These are phyloP conservation scores for Chrysomallon squamiferum DNA, from an alignment of 1,140 invertebrate genomes.

Conservation along the genomic window DNA sequence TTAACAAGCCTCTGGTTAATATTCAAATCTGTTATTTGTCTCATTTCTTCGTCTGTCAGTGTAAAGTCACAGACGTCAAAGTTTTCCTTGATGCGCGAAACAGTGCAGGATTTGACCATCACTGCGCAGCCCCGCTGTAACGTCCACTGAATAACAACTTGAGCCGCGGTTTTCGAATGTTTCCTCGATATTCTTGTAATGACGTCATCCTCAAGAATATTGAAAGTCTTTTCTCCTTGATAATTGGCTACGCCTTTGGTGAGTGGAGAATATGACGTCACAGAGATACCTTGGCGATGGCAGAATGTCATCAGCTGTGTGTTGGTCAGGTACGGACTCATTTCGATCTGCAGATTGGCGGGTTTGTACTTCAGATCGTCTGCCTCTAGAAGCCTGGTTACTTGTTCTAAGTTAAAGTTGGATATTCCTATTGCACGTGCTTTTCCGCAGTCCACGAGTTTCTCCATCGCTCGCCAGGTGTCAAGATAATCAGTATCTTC, in stretches of 20 bases:
- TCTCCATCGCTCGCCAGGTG: slow-evolving; percentile 86
- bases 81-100: too few relatives aligned
- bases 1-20: too few relatives aligned
- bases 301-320: slow-evolving; percentile 44
- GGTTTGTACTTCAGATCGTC: slow-evolving; percentile 73
- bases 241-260: slow-evolving; percentile 66
- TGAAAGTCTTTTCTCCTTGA: too few relatives aligned
- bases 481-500: slow-evolving; percentile 79
- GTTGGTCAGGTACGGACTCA: slow-evolving; percentile 12
- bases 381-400: slow-evolving; percentile 74
- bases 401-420: slow-evolving; percentile 87
- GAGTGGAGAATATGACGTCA: slow-evolving; percentile 46
- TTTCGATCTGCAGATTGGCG: slow-evolving; percentile 75
- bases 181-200: too few relatives aligned
- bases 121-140: too few relatives aligned
- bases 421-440: slow-evolving; percentile 83
- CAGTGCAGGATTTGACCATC: too few relatives aligned
- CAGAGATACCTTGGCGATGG: slow-evolving; percentile 31
- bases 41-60: too few relatives aligned
- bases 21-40: too few relatives aligned
- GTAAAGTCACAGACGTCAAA: too few relatives aligned
- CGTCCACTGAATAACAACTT: too few relatives aligned
- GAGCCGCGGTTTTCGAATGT: too few relatives aligned
- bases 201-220: too few relatives aligned
- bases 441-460: slow-evolving; percentile 75